A percentile compares a stretch with the other conserved stretches of the same genome.
phyloP scores from a whole-genome alignment of 2,797 vertebrate genomes.

The Sebastes oblongus region DNA sequence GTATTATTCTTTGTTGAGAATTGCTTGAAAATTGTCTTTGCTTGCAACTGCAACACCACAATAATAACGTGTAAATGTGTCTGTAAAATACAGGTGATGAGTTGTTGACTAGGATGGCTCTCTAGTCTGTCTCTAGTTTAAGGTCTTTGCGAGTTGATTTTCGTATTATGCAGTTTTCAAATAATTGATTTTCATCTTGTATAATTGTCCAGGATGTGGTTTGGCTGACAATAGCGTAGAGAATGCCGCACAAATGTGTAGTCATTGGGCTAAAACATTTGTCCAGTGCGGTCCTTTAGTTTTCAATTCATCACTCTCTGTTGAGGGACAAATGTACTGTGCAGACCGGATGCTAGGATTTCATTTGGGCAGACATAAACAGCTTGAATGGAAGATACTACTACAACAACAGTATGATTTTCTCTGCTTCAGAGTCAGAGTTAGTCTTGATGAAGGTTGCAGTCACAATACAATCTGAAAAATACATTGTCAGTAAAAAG shows the following conservation, averaged over 20 bases:
- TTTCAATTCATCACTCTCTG: neutral
- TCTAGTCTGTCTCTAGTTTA: neutral
- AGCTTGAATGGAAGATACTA: neutral
- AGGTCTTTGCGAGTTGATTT: neutral
- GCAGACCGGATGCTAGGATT: neutral
- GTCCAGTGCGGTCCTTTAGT: neutral
- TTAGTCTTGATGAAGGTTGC: neutral
- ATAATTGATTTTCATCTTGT: neutral
- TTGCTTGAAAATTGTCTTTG: neutral
- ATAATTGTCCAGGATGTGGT: neutral
- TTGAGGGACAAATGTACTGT: neutral
- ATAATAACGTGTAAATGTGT: neutral
- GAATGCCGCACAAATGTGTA: neutral
- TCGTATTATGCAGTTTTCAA: neutral
- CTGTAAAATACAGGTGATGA: neutral
- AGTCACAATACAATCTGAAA: neutral
- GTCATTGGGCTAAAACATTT: neutral
- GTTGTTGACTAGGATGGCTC: neutral
- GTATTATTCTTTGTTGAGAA: neutral
- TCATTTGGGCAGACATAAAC: neutral
- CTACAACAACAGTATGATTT: neutral
- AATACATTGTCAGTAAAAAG: neutral
- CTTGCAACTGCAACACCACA: neutral
- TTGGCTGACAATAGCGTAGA: neutral
- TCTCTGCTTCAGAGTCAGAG: neutral